These are phyloP conservation scores for Ia io DNA, from an alignment of 2,113 vertebrate genomes.

Conservation along the genomic window DNA sequence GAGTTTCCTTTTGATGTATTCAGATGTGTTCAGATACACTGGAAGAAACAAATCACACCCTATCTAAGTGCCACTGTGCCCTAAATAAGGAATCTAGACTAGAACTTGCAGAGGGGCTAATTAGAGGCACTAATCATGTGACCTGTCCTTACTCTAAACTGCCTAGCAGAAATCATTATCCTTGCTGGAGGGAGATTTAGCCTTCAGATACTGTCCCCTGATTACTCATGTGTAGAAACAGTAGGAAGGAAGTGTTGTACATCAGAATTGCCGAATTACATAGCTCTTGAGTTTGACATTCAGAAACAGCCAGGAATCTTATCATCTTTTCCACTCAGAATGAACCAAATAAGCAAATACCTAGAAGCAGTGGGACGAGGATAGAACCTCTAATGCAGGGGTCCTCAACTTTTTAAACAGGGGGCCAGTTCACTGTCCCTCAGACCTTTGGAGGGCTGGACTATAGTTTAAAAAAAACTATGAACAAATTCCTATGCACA, in stretches of 20 bases:
- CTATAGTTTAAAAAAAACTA: no score
- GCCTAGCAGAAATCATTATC: constrained; percentile 16
- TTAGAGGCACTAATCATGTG: constrained; percentile 5
- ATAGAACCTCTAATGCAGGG: neutral
- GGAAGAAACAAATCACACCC: constrained; percentile 28
- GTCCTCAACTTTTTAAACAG: no score
- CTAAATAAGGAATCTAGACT: constrained; percentile 47
- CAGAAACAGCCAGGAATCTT: constrained; percentile 9
- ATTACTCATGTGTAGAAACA: constrained; percentile 35
- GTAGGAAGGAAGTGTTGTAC: neutral
- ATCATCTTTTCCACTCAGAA: neutral
- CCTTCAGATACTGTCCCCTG: neutral
- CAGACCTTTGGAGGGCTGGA: no score
- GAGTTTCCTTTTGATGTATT: constrained; percentile 51
- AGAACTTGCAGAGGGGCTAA: neutral
- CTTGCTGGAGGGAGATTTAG: constrained; percentile 23
- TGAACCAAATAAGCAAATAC: neutral
- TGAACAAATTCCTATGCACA: no score
- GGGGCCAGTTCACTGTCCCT: no score
- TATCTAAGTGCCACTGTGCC: constrained; percentile 23
- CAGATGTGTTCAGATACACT: constrained; percentile 32
- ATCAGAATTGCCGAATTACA: neutral
- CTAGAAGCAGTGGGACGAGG: neutral
- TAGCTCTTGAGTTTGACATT: neutral
- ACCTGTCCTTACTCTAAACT: constrained; percentile 19